Base-by-base conservation (phyloP, 2,797 vertebrate species). In the Sebastes flavidus region DNA sequence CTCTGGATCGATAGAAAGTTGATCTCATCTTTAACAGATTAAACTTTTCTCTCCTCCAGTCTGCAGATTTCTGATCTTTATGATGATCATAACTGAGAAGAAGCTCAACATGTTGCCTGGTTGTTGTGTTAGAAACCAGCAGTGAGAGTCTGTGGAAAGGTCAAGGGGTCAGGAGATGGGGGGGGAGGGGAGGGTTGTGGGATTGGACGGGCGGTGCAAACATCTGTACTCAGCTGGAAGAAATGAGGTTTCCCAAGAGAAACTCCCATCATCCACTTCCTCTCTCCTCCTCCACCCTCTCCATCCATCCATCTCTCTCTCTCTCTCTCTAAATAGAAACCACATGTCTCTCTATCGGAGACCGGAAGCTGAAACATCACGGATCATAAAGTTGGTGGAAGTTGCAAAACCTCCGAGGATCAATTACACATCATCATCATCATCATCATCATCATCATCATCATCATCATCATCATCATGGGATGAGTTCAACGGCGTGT, bases 221-320 rank as follows among this genome's bases (percentile, higher is more conserved):
- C 79, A 91, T 90, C 88, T 88, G 86, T 77, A 86, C 83, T 90
- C 91, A 90, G 84, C 92, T 90, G 88, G 86, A 93, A 72, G 72
- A 49, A 77, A 27, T 38, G 2, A 86, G 67, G 76, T 91, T 94
- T 94, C 94, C 90, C 92, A 77, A 79, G 93, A 94, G 93, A 94
- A 94, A 88, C 84, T 89, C 80, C 82, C 77, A 87, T 80, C 73
- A 84, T 87, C 82, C 90, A 92, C 88, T 94, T 94, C 92, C 89
- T 90, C 58, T 10, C 27, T 32, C 65, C 34, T 63, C 72, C 70
- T 56, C 76, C 77, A 32, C 74, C 74, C 80, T 67, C 82, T 55
- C 8, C 70, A 67, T 20, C 60, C 58, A 20, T 16, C 16, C 27
- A 30, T 30, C 36, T 56, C 60, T 32, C 30, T 32, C 32, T 30